Percentiles rank a stretch among this genome's conserved stretches.
These are phyloP conservation scores for Cygnus atratus DNA, from an alignment of 2,113 vertebrate species.

Conservation along the genomic window DNA sequence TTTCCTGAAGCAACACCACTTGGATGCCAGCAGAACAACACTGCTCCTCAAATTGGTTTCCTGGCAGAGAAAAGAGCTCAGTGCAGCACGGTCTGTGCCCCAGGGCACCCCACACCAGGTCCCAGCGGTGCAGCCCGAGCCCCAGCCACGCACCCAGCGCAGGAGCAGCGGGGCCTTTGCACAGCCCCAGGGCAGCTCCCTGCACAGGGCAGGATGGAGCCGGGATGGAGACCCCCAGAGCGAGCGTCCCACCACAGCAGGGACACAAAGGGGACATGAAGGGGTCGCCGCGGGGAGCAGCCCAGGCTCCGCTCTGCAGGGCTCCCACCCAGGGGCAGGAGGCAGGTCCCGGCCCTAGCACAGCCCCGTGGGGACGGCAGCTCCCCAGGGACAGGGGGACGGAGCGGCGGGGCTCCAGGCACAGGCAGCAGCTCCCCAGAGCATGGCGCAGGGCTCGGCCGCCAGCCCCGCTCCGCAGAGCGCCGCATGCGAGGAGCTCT, in stretches of 20 bases:
- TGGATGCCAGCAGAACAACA: neutral
- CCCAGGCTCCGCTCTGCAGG: neutral
- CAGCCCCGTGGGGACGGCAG: no score
- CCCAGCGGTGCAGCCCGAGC: no score
- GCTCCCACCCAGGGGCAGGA: no score
- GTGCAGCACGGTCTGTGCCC: neutral
- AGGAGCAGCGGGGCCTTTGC: no score
- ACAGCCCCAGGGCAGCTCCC: no score
- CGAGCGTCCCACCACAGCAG: neutral
- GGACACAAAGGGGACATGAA: no score
- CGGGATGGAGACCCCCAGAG: no score
- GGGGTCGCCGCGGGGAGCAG: neutral
- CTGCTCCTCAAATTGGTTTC: neutral
- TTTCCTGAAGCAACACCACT: neutral
- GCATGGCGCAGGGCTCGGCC: rapidly evolving
- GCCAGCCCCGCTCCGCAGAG: neutral
- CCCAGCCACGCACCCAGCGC: no score
- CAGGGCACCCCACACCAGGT: no score
- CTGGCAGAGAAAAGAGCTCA: neutral
- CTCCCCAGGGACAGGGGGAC: no score
- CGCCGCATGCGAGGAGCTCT: neutral
- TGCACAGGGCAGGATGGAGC: no score
- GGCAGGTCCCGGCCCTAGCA: no score
- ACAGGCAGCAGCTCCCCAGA: neutral
- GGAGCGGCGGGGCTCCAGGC: neutral